Base-by-base conservation (phyloP, 2,113 vertebrate species). In the Craseonycteris thonglongyai region DNA sequence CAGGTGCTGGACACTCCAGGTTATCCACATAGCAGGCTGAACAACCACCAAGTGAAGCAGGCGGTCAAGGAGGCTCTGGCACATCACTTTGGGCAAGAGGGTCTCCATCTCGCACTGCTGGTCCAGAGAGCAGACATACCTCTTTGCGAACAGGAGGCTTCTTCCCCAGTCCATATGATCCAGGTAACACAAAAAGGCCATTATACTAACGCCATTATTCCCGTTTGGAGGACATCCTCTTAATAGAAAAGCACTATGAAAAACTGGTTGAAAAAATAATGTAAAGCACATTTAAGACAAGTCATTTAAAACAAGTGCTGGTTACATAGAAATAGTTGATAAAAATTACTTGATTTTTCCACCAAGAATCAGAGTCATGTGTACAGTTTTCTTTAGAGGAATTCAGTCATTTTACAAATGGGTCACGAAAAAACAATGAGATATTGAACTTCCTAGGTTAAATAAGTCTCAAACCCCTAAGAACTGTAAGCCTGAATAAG, bases 1-100 rank as follows among this genome's bases (percentile, higher is more conserved):
- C 97, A 13, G 13, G 98, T 99, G 0, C 10, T 99, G 6, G 99
- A 99, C 97, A 99, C 98, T 4, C 99, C 98, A 3, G 94, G 95
- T 63, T 98, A 96, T 76, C 98, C 98, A 4, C 98, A 98, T 94
- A 98, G 94, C 35, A 76, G 10, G 19, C 93, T 98, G 93, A 98
- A 96, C 95, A 94, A 91, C 69, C 63, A 96, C 33, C 89, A 96
- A 3, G 98, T 98, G 79, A 97, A 90, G 66, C 49, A 95, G 42
- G 28, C 2, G 0, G 68, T 98, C 45, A 96, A 71, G 72, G 95
- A 96, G n/a, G 98, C 97, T 42, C 92, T 98, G 86, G 56, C 30
- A 30, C 96, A 86, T 35, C 97, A 98, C 38, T 98, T 99, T 0
- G 78, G 98, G 6, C 65, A 98, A 1, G 95, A 98, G 8, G 99